phyloP scores from a whole-genome alignment of 2,113 vertebrate genomes.

The Morone saxatilis region DNA sequence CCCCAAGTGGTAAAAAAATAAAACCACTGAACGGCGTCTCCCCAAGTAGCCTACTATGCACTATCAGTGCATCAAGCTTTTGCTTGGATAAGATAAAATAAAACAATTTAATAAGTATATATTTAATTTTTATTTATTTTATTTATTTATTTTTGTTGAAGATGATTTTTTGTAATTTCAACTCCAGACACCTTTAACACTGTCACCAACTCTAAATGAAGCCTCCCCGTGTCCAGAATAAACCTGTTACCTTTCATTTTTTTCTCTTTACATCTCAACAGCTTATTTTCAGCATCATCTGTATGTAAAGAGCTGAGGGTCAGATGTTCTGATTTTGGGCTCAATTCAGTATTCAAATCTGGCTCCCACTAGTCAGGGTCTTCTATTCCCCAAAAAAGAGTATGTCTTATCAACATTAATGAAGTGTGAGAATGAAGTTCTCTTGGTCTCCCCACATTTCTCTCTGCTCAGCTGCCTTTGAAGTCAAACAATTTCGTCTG shows the following conservation, averaged over 20 bases:
- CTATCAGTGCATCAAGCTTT: neutral
- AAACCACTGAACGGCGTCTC: no score
- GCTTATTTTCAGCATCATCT: conserved; percentile 27
- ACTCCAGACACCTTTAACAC: neutral
- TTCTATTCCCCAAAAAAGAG: conserved; percentile 38
- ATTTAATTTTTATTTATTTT: neutral
- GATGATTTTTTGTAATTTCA: neutral
- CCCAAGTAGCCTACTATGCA: no score
- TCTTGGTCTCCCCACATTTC: conserved; percentile 16
- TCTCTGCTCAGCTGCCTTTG: conserved; percentile 50
- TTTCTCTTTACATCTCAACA: conserved; percentile 1
- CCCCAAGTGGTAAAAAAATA: neutral
- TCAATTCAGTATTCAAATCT: conserved; percentile 51
- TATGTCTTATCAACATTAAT: conserved; percentile 44
- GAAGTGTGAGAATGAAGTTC: conserved; percentile 41
- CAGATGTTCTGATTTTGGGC: conserved; percentile 34
- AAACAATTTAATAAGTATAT: neutral
- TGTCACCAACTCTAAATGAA: neutral
- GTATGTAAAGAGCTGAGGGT: neutral
- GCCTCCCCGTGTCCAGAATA: neutral
- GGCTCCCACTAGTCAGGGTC: conserved; percentile 31
- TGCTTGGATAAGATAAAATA: neutral
- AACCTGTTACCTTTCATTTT: neutral
- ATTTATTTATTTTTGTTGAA: neutral
- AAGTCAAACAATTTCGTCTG: conserved; percentile 39